Evolutionary conservation across 2,113 vertebrate genomes (phyloP), one percentile per base, ranked within the genome.

Genomic region (Tor tambroides): DNA sequence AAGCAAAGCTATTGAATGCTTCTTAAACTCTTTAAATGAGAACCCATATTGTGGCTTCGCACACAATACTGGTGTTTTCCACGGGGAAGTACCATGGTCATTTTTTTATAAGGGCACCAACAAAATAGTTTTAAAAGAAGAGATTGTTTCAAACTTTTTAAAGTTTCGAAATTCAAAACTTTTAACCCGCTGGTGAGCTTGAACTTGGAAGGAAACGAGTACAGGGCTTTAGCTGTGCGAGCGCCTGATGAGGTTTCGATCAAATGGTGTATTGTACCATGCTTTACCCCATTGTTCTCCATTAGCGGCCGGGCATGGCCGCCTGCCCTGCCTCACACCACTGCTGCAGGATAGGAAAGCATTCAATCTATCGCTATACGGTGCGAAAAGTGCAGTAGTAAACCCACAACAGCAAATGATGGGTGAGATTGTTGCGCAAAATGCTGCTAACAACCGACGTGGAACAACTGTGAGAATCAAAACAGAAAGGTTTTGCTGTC

Each of bases 211-310:
- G 14, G 9, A 67, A 83, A 35, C 1, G 46, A 32, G 28, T 9
- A 0, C 28, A 14, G 59, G 35, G 43, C 61, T 83, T 81, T 14
- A 65, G 41, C 19, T 56, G 26, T 67, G 51, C 21, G 14, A 30
- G 26, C 49, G 76, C 41, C 28, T 46, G 74, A 56, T 65, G 41
- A 32, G 71, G 28, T 83, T 76, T 87, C 30, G 35, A 87, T 80
- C 69, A 59, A 80, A 51, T 86, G 79, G 78, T 86, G 86, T 81
- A 77, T 81, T 89, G 81, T 85, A 75, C 86, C 85, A 88, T 76
- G 79, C 76, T 87, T 87, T 84, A 86, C 86, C 88, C 89, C 65
- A 89, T 90, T 90, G 89, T 90, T 90, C 89, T 89, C 86, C 83
- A 87, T 88, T 87, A 85, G 86, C 61, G 80, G 59, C 65, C 75